Conservation (phyloP, 2,888 invertebrate species). For the Phasia obesa region DNA sequence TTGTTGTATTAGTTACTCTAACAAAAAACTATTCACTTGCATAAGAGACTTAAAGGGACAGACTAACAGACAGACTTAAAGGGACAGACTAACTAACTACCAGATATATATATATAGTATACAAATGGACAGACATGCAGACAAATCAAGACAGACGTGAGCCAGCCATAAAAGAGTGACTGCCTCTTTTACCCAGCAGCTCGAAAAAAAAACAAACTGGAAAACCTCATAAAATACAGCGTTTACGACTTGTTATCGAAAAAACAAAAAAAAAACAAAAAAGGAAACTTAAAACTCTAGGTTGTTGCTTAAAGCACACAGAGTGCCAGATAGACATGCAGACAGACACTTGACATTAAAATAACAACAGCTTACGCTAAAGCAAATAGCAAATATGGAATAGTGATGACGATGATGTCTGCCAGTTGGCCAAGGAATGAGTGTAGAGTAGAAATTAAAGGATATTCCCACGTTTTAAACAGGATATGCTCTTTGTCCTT, state of each 20-base stretch:
- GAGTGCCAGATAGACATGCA: slow-evolving; percentile 30
- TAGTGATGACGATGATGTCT: slow-evolving; percentile 50
- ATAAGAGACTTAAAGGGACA: slow-evolving; percentile 7
- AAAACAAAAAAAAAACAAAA: slow-evolving; percentile 43
- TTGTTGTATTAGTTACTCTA: slow-evolving; percentile 62
- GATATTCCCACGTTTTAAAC: slow-evolving; percentile 74
- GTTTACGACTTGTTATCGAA: slow-evolving; percentile 69
- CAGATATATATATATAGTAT: background rate
- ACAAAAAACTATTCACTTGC: slow-evolving; percentile 41
- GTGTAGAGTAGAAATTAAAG: slow-evolving; percentile 29
- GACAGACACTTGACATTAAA: slow-evolving; percentile 61
- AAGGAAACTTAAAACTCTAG: slow-evolving; percentile 31
- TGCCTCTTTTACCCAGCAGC: slow-evolving; percentile 58
- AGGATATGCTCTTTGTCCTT: slow-evolving; percentile 43
- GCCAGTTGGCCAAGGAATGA: slow-evolving; percentile 22
- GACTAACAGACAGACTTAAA: slow-evolving; percentile 8
- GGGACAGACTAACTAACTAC: background rate
- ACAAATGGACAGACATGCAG: slow-evolving; percentile 23
- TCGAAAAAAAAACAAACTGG: slow-evolving; percentile 41
- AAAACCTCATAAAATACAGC: slow-evolving; percentile 67
- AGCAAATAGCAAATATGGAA: slow-evolving; percentile 39
- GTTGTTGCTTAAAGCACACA: slow-evolving; percentile 50
- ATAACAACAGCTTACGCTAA: slow-evolving; percentile 55
- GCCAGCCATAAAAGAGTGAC: slow-evolving; percentile 42
- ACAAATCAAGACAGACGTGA: slow-evolving; percentile 59